Base-by-base conservation (phyloP, 2,888 invertebrate genomes). In the Cancer borealis region DNA sequence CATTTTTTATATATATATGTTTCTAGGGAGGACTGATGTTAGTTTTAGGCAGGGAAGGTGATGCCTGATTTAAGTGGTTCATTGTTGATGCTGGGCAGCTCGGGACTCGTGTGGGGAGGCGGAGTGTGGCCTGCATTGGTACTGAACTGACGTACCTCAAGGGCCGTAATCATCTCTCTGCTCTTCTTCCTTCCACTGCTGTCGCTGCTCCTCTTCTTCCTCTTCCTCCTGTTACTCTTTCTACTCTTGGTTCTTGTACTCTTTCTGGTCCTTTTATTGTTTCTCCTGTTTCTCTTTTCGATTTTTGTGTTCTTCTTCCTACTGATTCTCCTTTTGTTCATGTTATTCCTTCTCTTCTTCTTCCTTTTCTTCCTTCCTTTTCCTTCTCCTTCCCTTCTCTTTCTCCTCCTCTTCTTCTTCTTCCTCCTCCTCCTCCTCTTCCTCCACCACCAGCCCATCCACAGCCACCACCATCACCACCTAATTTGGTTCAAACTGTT, bases 371-470 rank as follows among this genome's bases (percentile, higher is more conserved):
- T 12, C 30, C 30, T 10, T 30, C 26, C 30, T 79, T 4, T 2
- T 79, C 12, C 30, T 79, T 3, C 79, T 30, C 30, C 30, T 79
- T 12, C 30, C 79, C 12, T 79, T 14, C 79, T 79, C 30, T 30
- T 79, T 8, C 79, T 79, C 79, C 79, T 79, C 79, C 30, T 79
- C 79, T 30, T 26, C 79, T 30, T 66, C 66, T n/a, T 66, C 66
- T n/a, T n/a, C 66, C 66, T 66, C 66, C 66, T 66, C 66, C 66
- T 66, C 66, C 66, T 66, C 66, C 66, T 66, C 66, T n/a, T 66
- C 66, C 66, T 66, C 66, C n/a, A 3, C 66, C 66, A 3, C 66
- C 66, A 3, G 2, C 66, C n/a, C 66, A 1, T n/a, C 66, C n/a
- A 6, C 66, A 3, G 2, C 66, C 66, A 54, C 54, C 54, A 54